Evolutionary conservation across 1,140 invertebrate species (phyloP).

Genomic region (Aphelenchoides fujianensis): DNA sequence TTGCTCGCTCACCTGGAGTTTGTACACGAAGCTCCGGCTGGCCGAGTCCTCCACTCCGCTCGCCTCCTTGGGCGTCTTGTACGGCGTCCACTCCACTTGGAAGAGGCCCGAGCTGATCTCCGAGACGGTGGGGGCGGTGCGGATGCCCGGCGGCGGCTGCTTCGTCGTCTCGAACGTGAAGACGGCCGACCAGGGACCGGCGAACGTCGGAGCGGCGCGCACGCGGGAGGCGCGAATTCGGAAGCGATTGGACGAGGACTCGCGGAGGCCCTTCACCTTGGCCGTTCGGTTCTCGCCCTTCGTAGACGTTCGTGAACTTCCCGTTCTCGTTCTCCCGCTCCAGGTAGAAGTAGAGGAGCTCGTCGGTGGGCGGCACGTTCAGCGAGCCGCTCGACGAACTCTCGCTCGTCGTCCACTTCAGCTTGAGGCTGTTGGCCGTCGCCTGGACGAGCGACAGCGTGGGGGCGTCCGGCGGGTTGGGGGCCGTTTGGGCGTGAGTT

Average conservation of each 20-base stretch:
- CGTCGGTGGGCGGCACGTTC: too few species aligned
- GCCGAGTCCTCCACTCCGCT: conserved; percentile 5
- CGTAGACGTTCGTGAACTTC: conserved; percentile 52
- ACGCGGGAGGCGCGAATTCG: conserved; percentile 48
- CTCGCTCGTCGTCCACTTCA: conserved; percentile 44
- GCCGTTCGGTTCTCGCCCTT: conserved; percentile 50
- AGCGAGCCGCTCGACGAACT: conserved; percentile 7
- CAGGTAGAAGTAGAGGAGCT: conserved; percentile 46
- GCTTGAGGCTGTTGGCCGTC: conserved; percentile 45
- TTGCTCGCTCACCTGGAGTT: conserved; percentile 44
- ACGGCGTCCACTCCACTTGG: conserved; percentile 54
- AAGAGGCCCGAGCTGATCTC: conserved; percentile 42
- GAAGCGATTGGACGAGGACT: conserved; percentile 47
- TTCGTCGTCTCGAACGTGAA: conserved; percentile 31
- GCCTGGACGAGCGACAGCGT: conserved; percentile 32
- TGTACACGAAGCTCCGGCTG: conserved; percentile 31
- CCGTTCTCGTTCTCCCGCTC: conserved; percentile 57
- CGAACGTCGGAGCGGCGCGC: conserved; percentile 7
- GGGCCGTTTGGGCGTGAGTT: conserved; percentile 15
- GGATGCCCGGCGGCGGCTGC: conserved; percentile 24
- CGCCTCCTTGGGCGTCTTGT: neutral
- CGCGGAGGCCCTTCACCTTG: conserved; percentile 49
- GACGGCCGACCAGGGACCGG: conserved; percentile 44
- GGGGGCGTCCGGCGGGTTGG: conserved; percentile 49
- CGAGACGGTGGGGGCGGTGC: conserved; percentile 39